Conservation (phyloP, 2,797 vertebrate genomes). For the Heteromormyrus szaboi region DNA sequence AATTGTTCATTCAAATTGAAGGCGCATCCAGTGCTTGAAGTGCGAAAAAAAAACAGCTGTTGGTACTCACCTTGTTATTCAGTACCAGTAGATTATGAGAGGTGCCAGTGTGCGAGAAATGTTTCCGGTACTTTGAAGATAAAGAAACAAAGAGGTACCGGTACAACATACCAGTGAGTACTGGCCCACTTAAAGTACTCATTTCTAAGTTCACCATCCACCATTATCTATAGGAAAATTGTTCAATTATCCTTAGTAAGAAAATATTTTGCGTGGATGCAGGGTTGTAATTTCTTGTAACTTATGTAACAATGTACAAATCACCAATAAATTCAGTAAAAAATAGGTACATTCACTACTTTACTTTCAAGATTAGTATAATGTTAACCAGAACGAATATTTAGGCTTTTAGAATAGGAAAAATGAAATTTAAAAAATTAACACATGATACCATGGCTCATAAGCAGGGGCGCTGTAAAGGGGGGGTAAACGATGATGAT, state of each 20-base stretch:
- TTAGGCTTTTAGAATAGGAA: background rate
- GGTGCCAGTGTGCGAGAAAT: background rate
- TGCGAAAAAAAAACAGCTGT: background rate
- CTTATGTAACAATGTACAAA: background rate
- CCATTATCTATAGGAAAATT: background rate
- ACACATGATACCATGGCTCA: background rate
- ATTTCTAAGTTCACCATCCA: background rate
- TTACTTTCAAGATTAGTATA: background rate
- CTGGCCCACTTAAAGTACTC: background rate
- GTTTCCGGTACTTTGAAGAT: background rate
- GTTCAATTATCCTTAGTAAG: background rate
- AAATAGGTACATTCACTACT: background rate
- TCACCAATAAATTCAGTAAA: background rate
- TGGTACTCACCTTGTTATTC: background rate
- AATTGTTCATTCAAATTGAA: slow-evolving; percentile 29
- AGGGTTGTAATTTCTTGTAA: background rate
- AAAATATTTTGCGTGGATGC: background rate
- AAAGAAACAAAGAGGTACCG: background rate
- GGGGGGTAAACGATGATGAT: no score
- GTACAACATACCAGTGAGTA: background rate
- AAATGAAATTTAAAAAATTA: background rate
- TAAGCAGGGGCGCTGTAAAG: no score
- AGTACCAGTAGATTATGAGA: background rate
- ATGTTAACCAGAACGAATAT: background rate
- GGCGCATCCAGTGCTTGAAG: background rate